Conservation (phyloP, 2,888 invertebrate species). For the Rhodophaea formosa region DNA sequence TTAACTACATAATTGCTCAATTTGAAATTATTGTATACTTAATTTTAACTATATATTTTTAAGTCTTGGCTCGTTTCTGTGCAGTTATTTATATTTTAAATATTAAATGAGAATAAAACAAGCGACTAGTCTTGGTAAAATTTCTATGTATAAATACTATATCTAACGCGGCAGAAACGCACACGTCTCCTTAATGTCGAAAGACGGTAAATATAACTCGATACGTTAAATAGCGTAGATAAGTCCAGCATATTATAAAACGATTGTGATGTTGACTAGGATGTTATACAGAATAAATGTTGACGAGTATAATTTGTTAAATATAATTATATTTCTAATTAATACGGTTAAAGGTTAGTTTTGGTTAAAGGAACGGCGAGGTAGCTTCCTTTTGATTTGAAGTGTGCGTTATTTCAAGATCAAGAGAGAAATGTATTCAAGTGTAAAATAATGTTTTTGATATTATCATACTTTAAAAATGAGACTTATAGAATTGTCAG, state of each 20-base stretch:
- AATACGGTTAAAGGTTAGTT: constrained; percentile 42
- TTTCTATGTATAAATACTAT: constrained; percentile 33
- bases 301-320: constrained; percentile 69
- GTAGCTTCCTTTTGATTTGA: constrained; percentile 10
- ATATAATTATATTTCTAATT: constrained; percentile 64
- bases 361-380: constrained; percentile 31
- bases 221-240: constrained; percentile 55
- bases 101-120: constrained; percentile 11
- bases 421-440: neutral
- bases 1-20: too few species aligned
- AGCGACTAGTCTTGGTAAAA: constrained; percentile 8
- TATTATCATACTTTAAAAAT: neutral
- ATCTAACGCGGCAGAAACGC: constrained; percentile 73
- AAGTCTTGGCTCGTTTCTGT: too few species aligned
- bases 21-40: too few species aligned
- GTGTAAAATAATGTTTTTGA: neutral
- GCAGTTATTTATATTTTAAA: neutral
- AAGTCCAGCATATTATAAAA: constrained; percentile 68
- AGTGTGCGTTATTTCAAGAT: constrained; percentile 8
- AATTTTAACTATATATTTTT: too few species aligned
- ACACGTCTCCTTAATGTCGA: constrained; percentile 69
- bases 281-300: constrained; percentile 67
- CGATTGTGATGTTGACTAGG: constrained; percentile 77
- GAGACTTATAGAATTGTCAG: neutral
- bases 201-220: constrained; percentile 64